Evolutionary conservation across 2,797 vertebrate genomes (phyloP).

Genomic region (Poecilia gillii): DNA sequence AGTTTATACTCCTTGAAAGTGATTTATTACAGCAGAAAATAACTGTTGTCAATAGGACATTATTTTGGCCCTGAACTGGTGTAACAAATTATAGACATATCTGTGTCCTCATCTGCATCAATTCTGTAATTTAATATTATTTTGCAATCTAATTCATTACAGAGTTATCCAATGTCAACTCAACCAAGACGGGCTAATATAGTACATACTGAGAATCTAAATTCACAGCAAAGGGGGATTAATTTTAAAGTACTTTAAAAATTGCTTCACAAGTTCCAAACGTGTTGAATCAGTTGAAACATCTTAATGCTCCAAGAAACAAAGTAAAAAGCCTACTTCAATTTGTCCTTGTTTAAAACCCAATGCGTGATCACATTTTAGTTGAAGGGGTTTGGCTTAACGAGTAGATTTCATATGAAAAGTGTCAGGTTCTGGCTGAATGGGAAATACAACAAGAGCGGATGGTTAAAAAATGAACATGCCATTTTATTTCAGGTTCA

Average conservation of each 20-base stretch:
- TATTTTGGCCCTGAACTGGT: conserved; percentile 23
- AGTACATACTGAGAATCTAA: conserved; percentile 16
- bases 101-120: conserved; percentile 14
- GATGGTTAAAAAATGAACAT: conserved; percentile 62
- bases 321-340: neutral
- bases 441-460: conserved; percentile 52
- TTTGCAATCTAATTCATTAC: conserved; percentile 53
- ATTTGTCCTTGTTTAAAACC: neutral
- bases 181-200: conserved; percentile 23
- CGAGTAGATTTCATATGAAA: conserved; percentile 10
- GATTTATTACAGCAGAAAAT: neutral
- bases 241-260: neutral
- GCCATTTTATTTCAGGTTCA: conserved; percentile 88
- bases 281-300: conserved; percentile 2
- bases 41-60: conserved; percentile 32
- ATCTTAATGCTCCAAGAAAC: neutral
- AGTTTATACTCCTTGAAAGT: neutral
- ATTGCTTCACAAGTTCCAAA: conserved; percentile 2
- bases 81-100: conserved; percentile 57
- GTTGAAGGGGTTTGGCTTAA: neutral
- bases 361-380: neutral
- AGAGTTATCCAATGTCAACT: conserved; percentile 42
- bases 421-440: conserved; percentile 30
- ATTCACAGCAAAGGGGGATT: conserved; percentile 2
- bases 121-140: conserved; percentile 47